Evolutionary conservation across 2,113 vertebrate genomes (phyloP).

Genomic region (Xiphophorus hellerii): DNA sequence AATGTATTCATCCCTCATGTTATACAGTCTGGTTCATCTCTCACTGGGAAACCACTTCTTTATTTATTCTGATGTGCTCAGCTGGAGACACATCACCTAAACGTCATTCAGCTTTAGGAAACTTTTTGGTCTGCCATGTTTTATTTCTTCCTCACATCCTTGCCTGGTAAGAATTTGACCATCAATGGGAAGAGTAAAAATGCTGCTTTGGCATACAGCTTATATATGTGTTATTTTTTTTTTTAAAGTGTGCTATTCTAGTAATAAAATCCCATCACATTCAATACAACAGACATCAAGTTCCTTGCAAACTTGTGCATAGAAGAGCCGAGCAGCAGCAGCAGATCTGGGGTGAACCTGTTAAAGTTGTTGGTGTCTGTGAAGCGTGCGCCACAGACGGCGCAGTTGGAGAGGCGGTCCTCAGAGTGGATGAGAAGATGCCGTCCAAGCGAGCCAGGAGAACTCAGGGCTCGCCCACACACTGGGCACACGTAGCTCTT

Average conservation of each 20-base stretch:
- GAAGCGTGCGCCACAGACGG: slow-evolving; percentile 93
- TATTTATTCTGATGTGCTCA: not conserved
- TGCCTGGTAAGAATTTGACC: not conserved
- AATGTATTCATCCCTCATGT: slow-evolving; percentile 54
- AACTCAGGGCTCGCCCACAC: slow-evolving; percentile 95
- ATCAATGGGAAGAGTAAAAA: not conserved
- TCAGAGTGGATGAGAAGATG: slow-evolving; percentile 97
- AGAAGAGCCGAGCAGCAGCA: slow-evolving; percentile 1
- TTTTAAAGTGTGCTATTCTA: not conserved
- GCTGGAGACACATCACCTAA: not conserved
- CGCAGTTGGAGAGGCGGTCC: slow-evolving; percentile 96
- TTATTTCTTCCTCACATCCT: no score
- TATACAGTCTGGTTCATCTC: slow-evolving; percentile 32
- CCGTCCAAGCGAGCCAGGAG: slow-evolving; percentile 92
- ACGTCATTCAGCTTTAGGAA: not conserved
- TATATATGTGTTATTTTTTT: not conserved
- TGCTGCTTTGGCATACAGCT: not conserved
- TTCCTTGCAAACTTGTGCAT: not conserved
- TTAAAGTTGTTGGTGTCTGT: slow-evolving; percentile 95
- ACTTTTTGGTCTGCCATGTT: not conserved
- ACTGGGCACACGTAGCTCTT: slow-evolving; percentile 97
- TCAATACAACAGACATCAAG: not conserved
- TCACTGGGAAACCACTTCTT: slow-evolving; percentile 13
- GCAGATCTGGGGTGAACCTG: slow-evolving; percentile 82
- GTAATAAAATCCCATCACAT: not conserved